These are phyloP conservation scores for Cheilosia impressa DNA, from an alignment of 2,888 invertebrate genomes.

Conservation along the genomic window DNA sequence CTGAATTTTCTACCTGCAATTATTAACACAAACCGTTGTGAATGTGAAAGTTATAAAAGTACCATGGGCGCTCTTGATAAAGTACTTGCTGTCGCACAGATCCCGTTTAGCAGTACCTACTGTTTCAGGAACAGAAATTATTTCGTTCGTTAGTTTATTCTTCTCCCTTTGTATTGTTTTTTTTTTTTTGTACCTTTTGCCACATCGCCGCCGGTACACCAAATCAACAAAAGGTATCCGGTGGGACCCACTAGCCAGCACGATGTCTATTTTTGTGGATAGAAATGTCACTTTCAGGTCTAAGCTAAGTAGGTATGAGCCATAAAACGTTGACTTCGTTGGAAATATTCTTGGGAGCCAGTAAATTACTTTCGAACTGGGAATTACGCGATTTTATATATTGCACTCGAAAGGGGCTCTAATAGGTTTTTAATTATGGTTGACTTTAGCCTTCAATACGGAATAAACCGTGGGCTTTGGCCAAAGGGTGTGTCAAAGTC, in stretches of 20 bases:
- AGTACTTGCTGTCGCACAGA: constrained; percentile 29
- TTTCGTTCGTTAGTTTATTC: constrained; percentile 46
- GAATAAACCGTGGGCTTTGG: constrained; percentile 27
- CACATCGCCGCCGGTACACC: constrained; percentile 1
- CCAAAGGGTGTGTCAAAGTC: constrained; percentile 5
- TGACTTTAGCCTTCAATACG: constrained; percentile 69
- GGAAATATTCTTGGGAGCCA: constrained; percentile 38
- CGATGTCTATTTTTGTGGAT: constrained; percentile 26
- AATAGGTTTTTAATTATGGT: constrained; percentile 74
- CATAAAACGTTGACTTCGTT: constrained; percentile 26
- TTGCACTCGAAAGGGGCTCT: constrained; percentile 65
- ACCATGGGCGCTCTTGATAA: not conserved
- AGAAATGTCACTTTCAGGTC: constrained; percentile 30
- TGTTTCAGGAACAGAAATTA: constrained; percentile 53
- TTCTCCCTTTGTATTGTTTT: constrained; percentile 9
- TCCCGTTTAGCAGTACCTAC: constrained; percentile 28
- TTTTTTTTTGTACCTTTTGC: constrained; percentile 14
- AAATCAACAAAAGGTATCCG: constrained; percentile 5
- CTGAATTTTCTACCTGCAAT: constrained; percentile 60
- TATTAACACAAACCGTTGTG: constrained; percentile 52
- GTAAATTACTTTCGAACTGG: constrained; percentile 65
- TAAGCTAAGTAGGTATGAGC: constrained; percentile 18
- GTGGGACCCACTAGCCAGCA: constrained; percentile 4
- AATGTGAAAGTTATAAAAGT: constrained; percentile 21
- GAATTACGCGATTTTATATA: constrained; percentile 70